These are phyloP conservation scores for Drosophila rubida DNA, from an alignment of 2,888 invertebrate species.

Conservation along the genomic window DNA sequence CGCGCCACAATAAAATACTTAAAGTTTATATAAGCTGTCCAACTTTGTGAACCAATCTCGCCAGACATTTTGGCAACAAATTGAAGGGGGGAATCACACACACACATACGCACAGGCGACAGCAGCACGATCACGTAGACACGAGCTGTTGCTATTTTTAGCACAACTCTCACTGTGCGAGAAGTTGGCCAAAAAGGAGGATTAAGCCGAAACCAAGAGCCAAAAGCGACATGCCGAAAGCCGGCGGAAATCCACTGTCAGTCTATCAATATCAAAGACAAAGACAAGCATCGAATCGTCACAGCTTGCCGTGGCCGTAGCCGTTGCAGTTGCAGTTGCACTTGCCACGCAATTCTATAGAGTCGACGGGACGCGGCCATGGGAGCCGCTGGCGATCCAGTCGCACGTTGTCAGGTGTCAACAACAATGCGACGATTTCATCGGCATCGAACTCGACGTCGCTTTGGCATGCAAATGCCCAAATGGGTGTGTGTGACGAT, in stretches of 20 bases:
- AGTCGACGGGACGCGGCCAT: constrained; percentile 4
- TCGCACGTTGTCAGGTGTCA: constrained; percentile 74
- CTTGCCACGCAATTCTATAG: constrained; percentile 74
- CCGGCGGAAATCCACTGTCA: constrained; percentile 77
- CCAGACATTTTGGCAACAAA: constrained; percentile 74
- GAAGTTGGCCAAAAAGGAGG: constrained; percentile 24
- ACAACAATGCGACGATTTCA: constrained; percentile 66
- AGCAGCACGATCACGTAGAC: background rate
- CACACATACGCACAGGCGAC: constrained; percentile 7
- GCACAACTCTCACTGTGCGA: constrained; percentile 22
- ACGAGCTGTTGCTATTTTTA: constrained; percentile 33
- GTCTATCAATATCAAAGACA: constrained; percentile 69
- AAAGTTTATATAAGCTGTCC: constrained; percentile 71
- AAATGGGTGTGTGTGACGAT: constrained; percentile 61
- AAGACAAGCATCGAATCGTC: constrained; percentile 59
- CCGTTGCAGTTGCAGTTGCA: constrained; percentile 40
- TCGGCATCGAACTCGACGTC: constrained; percentile 29
- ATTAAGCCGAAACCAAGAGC: background rate
- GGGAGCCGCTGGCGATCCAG: constrained; percentile 13
- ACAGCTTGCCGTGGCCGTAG: constrained; percentile 11
- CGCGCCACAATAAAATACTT: constrained; percentile 74
- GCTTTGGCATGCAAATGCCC: constrained; percentile 63
- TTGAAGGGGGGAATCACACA: constrained; percentile 22
- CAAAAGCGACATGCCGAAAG: constrained; percentile 28
- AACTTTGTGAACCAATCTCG: constrained; percentile 19